These are phyloP conservation scores for Habrosyne pyritoides DNA, from an alignment of 2,888 invertebrate species.

Conservation along the genomic window DNA sequence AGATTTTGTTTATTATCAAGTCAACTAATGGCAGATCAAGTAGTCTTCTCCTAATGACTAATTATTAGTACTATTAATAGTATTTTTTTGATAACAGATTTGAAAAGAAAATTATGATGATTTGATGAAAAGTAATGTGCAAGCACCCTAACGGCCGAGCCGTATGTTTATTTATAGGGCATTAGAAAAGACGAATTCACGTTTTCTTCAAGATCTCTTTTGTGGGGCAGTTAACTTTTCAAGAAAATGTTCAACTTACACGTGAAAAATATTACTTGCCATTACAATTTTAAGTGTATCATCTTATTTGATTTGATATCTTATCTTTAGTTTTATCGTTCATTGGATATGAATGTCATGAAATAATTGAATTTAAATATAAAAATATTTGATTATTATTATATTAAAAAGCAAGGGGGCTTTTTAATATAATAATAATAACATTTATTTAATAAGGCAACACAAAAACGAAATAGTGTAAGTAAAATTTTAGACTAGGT, in stretches of 20 bases:
- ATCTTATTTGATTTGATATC: neutral
- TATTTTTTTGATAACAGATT: slow-evolving; percentile 1
- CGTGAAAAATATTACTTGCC: slow-evolving; percentile 10
- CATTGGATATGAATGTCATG: neutral
- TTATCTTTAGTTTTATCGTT: neutral
- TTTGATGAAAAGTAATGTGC: slow-evolving; percentile 24
- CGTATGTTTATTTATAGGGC: slow-evolving; percentile 75
- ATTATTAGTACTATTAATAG: slow-evolving; percentile 10
- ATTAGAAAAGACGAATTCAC: slow-evolving; percentile 71
- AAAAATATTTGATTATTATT: no score
- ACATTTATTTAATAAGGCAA: no score
- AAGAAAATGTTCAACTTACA: slow-evolving; percentile 40
- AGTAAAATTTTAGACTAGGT: no score
- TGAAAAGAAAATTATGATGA: no score
- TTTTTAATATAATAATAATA: no score
- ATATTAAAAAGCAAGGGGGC: no score
- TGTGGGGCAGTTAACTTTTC: slow-evolving; percentile 44
- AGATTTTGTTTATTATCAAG: no score
- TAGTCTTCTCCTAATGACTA: no score
- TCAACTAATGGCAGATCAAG: no score
- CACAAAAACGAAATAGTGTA: no score
- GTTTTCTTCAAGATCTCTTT: slow-evolving; percentile 45
- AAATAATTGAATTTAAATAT: neutral
- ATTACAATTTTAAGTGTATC: neutral
- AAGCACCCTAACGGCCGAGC: slow-evolving; percentile 35